These are phyloP conservation scores for Eospalax fontanierii DNA, from an alignment of 2,797 vertebrate genomes.

Conservation along the genomic window DNA sequence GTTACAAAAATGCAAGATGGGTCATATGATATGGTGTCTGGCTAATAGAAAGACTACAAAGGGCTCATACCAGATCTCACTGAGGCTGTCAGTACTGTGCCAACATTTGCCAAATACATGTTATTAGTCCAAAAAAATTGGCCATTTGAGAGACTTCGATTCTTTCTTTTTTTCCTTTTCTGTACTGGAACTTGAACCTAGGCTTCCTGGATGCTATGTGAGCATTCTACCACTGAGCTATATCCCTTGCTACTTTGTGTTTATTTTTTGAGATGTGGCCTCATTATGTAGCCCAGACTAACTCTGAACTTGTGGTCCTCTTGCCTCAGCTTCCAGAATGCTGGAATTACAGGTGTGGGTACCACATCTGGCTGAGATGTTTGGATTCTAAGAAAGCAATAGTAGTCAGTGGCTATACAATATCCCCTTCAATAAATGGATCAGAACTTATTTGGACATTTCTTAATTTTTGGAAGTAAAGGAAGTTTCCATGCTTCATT, in stretches of 20 bases:
- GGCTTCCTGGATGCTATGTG: neutral
- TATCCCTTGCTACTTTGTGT: neutral
- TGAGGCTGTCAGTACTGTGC: neutral
- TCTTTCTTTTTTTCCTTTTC: neutral
- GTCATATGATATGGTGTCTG: neutral
- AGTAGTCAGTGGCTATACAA: neutral
- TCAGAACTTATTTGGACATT: slow-evolving; percentile 33
- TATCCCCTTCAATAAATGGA: neutral
- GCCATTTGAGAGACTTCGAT: neutral
- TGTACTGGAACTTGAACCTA: neutral
- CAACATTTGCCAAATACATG: slow-evolving; percentile 36
- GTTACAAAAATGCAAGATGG: neutral
- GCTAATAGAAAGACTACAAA: neutral
- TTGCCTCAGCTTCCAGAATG: neutral
- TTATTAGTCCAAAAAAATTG: neutral
- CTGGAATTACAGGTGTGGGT: neutral
- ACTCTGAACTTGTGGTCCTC: neutral
- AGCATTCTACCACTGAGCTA: neutral
- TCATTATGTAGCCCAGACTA: neutral
- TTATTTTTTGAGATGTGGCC: neutral
- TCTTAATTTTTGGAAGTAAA: neutral
- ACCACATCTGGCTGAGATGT: neutral
- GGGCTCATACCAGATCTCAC: neutral
- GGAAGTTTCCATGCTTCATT: slow-evolving; percentile 15
- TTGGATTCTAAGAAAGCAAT: slow-evolving; percentile 37